A percentile compares a stretch with the other conserved stretches of the same genome.
Evolutionary conservation across 2,888 invertebrate genomes (phyloP).

Genomic region (Lasius platythorax): DNA sequence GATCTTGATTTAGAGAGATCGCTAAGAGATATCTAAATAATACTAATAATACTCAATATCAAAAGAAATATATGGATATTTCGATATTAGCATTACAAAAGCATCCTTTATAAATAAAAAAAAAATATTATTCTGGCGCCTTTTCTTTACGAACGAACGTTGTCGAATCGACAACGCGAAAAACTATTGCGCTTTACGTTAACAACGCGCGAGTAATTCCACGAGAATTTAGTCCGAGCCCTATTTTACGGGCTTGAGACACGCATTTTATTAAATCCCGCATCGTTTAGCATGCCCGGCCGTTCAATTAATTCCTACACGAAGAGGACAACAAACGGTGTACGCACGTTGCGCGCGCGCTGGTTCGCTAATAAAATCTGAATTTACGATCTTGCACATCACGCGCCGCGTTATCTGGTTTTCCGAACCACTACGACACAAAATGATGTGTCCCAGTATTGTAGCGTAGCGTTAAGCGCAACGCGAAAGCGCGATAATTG

Average conservation of each 20-base stretch:
- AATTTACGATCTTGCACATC: conserved; percentile 74
- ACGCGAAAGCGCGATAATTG: conserved; percentile 74
- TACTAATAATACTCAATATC: background rate
- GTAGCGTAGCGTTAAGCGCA: conserved; percentile 69
- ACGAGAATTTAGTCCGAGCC: background rate
- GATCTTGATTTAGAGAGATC: background rate
- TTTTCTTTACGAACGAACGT: conserved; percentile 9
- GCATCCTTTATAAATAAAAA: background rate
- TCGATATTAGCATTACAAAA: background rate
- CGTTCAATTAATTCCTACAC: conserved; percentile 69
- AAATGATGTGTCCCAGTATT: conserved; percentile 74
- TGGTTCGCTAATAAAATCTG: conserved; percentile 74
- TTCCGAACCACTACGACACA: conserved; percentile 76
- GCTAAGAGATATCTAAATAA: conserved; percentile 1
- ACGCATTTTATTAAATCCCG: conserved; percentile 58
- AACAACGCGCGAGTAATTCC: background rate
- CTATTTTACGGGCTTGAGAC: conserved; percentile 31
- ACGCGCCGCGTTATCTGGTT: conserved; percentile 75
- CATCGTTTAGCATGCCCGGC: conserved; percentile 56
- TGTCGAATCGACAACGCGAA: conserved; percentile 17
- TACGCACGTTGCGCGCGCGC: conserved; percentile 19
- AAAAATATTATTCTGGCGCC: background rate
- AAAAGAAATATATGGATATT: background rate
- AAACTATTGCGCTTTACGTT: conserved; percentile 19
- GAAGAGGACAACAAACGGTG: conserved; percentile 36